Percentiles rank a stretch among this genome's conserved stretches.
Evolutionary conservation across 1,140 invertebrate genomes (phyloP).

Genomic region (Heliconius nattereri): DNA sequence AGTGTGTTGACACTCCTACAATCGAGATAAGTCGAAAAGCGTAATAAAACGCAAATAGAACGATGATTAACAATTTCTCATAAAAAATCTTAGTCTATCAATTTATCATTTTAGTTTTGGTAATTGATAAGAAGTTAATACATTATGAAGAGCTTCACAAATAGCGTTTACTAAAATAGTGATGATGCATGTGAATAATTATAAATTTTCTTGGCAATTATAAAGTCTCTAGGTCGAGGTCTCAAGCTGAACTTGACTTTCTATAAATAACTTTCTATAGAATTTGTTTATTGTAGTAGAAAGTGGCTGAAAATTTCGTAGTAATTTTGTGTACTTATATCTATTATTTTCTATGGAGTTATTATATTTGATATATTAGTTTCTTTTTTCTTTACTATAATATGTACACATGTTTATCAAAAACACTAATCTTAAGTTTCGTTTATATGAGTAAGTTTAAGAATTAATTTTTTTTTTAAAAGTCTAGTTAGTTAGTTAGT

Average conservation of each 20-base stretch:
- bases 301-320: neutral
- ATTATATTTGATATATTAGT: too few relatives aligned
- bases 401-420: too few relatives aligned
- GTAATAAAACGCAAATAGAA: too few relatives aligned
- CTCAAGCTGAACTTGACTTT: constrained; percentile 18
- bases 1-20: too few relatives aligned
- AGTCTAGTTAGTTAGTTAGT: too few relatives aligned
- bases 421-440: too few relatives aligned
- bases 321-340: neutral
- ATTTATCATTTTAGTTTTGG: neutral
- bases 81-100: neutral
- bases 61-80: too few relatives aligned
- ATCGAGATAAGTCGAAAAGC: too few relatives aligned
- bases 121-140: neutral
- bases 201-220: constrained; percentile 15
- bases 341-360: neutral
- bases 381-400: too few relatives aligned
- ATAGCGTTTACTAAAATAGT: neutral
- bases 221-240: neutral
- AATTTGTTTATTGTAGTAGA: neutral
- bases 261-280: constrained; percentile 13
- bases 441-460: too few relatives aligned
- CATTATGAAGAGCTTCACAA: neutral
- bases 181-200: neutral
- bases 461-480: too few relatives aligned